Evolutionary conservation across 2,113 vertebrate genomes (phyloP), one percentile per base, ranked within the genome.

Genomic region (Noturus placidus): DNA sequence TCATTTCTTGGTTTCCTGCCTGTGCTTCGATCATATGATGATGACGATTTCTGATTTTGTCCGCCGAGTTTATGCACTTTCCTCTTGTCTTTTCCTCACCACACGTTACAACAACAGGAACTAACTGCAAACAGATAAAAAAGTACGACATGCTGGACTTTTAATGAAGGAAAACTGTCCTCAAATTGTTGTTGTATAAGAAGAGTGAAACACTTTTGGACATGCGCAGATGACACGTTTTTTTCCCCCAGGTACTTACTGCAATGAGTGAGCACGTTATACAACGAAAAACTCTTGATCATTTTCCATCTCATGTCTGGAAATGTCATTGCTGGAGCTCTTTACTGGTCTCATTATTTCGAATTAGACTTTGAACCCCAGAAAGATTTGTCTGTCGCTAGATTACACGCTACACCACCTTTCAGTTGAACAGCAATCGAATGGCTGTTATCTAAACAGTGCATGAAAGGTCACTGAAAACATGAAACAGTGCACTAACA

Each of bases 391-490:
- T 52, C 72, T 59, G 76, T 72, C 2, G 13, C 1, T 83, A 54
- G 79, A 89, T 87, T 87, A 82, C 11, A 0, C 14, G 61, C 50
- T 78, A 70, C 52, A 89, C 46, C 74, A 42, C 56, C 19, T 25
- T 70, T n/a, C 22, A 35, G 25, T 17, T n/a, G 33, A 74, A 19
- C 82, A 84, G 33, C 4, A 54, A 72, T 69, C 78, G 14, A 84
- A 38, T 70, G 65, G 33, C 83, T 81, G 33, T 80, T 81, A 84
- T 84, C 22, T 86, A 87, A 77, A 81, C 82, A 72, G 22, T 2
- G 2, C 35, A 87, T 42, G 30, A 81, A 76, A 67, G 61, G 76
- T 91, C 82, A 67, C 19, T 15, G 85, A 86, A 87, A 88, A 67
- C 67, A 86, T 30, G 30, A 81, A 81, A 56, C 56, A 30, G 42